A percentile compares a stretch with the other conserved stretches of the same genome.
Conservation (phyloP, 2,888 invertebrate species). For the Andrena chrysosceles region DNA sequence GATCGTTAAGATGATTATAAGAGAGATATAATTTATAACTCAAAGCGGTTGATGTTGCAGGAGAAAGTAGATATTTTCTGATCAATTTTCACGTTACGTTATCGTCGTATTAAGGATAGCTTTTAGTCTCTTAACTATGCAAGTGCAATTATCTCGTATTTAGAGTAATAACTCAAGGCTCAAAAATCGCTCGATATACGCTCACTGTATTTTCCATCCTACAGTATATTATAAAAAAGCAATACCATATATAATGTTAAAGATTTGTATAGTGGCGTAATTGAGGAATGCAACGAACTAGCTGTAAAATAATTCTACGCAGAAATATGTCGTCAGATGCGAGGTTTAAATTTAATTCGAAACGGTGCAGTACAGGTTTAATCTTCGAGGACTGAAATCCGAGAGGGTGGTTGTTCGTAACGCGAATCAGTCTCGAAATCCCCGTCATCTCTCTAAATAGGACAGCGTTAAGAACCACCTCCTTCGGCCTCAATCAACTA, state of each 20-base stretch:
- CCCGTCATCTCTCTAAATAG: background rate
- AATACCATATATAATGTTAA: background rate
- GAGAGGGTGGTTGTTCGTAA: background rate
- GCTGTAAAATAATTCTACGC: background rate
- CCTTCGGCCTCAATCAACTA: conserved; percentile 5
- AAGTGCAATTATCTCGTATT: conserved; percentile 23
- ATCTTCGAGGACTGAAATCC: background rate
- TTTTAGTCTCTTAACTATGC: conserved; percentile 34
- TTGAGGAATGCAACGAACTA: conserved; percentile 2
- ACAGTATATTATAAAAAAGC: background rate
- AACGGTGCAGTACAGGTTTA: conserved; percentile 23
- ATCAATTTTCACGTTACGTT: conserved; percentile 29
- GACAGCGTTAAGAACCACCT: background rate
- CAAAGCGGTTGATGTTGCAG: background rate
- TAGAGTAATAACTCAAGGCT: conserved; percentile 9
- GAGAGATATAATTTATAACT: background rate
- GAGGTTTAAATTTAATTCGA: background rate
- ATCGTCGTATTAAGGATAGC: conserved; percentile 17
- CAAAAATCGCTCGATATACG: background rate
- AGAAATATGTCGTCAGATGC: background rate
- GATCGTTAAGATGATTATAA: conserved; percentile 2
- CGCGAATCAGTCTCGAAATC: background rate
- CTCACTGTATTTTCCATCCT: background rate
- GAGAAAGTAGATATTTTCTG: conserved; percentile 40
- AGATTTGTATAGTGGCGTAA: conserved; percentile 11